Conservation (phyloP, 2,888 invertebrate genomes). For the Cantharis flavilabris region DNA sequence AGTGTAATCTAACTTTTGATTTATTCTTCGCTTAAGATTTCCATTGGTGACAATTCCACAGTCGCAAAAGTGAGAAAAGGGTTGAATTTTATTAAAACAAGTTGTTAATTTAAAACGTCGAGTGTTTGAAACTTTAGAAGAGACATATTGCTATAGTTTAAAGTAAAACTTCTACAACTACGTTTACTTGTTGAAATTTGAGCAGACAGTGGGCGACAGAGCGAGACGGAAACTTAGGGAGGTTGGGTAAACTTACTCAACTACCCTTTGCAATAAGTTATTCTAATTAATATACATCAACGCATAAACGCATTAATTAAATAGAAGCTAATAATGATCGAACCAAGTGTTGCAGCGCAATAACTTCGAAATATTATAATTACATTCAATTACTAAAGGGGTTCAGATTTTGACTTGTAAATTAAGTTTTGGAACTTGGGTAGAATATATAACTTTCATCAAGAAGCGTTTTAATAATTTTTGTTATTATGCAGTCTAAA, state of each 20-base stretch:
- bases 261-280: constrained; percentile 51
- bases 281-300: constrained; percentile 58
- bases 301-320: constrained; percentile 58
- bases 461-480: constrained; percentile 5
- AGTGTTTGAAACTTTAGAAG: constrained; percentile 50
- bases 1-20: constrained; percentile 52
- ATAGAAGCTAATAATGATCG: constrained; percentile 56
- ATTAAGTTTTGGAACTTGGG: constrained; percentile 28
- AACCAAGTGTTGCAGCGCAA: constrained; percentile 52
- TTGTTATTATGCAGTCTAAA: neutral
- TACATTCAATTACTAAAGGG: constrained; percentile 31
- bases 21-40: constrained; percentile 50
- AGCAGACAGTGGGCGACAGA: constrained; percentile 34
- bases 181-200: constrained; percentile 34
- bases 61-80: constrained; percentile 47
- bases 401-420: constrained; percentile 32
- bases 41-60: constrained; percentile 48
- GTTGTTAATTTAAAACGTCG: constrained; percentile 57
- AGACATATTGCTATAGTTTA: constrained; percentile 48
- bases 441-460: constrained; percentile 29
- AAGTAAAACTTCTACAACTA: constrained; percentile 50
- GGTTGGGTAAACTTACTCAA: constrained; percentile 32
- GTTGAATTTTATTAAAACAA: constrained; percentile 57
- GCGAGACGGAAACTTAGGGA: constrained; percentile 31
- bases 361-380: constrained; percentile 39